Conservation (phyloP, 2,888 invertebrate genomes). For the Dorcus hopei region DNA sequence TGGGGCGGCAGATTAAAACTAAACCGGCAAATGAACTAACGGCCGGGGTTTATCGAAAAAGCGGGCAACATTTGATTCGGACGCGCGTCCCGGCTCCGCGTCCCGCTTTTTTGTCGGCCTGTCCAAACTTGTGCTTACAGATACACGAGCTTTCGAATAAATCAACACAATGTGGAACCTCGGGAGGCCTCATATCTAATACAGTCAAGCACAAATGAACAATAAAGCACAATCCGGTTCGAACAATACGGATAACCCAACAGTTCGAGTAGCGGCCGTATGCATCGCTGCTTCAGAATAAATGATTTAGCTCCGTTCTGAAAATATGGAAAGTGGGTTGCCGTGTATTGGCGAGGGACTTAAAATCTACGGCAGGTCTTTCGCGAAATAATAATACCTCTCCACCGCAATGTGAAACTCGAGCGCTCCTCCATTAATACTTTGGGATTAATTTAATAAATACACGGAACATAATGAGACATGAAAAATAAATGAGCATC, state of each 20-base stretch:
- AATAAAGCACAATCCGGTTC: conserved; percentile 35
- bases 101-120: conserved; percentile 2
- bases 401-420: too few relatives aligned
- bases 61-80: conserved; percentile 4
- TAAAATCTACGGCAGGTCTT: conserved; percentile 22
- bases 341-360: conserved; percentile 34
- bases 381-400: conserved; percentile 3
- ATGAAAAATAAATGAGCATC: too few relatives aligned
- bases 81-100: not conserved
- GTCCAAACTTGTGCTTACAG: conserved; percentile 1
- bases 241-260: conserved; percentile 33
- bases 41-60: conserved; percentile 11
- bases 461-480: too few relatives aligned
- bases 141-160: conserved; percentile 4
- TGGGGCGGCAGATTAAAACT: conserved; percentile 22
- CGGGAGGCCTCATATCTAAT: conserved; percentile 31
- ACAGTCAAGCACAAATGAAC: conserved; percentile 36
- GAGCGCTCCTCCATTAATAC: too few relatives aligned
- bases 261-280: conserved; percentile 29
- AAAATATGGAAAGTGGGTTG: conserved; percentile 45
- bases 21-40: conserved; percentile 15
- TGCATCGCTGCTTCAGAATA: conserved; percentile 36
- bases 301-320: conserved; percentile 39
- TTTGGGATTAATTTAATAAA: too few relatives aligned
- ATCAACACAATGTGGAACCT: conserved; percentile 7